Percentiles rank a stretch among this genome's conserved stretches.
These are phyloP conservation scores for Pantherophis guttatus DNA, from an alignment of 2,113 vertebrate species.

Conservation along the genomic window DNA sequence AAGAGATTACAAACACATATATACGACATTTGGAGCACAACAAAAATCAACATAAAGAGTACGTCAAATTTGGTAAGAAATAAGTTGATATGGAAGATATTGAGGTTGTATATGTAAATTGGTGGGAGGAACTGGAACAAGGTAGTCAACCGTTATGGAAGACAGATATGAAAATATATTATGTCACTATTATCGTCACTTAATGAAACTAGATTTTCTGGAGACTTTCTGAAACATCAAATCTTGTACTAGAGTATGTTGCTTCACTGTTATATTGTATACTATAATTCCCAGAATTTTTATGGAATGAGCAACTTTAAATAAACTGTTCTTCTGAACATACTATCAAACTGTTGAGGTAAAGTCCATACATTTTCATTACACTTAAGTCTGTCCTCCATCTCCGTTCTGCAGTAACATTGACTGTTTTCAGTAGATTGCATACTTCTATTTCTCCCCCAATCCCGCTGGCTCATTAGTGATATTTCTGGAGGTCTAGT, in stretches of 20 bases:
- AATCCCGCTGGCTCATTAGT: constrained; percentile 66
- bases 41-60: neutral
- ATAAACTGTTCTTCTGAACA: constrained; percentile 19
- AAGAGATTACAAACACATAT: neutral
- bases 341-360: neutral
- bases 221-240: constrained; percentile 19
- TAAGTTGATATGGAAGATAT: neutral
- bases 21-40: neutral
- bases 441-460: constrained; percentile 64
- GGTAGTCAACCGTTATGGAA: neutral
- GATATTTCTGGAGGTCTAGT: constrained; percentile 74
- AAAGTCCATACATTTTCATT: neutral
- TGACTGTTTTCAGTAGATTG: constrained; percentile 60
- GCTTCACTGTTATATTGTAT: neutral
- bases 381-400: neutral
- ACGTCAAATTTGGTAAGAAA: neutral
- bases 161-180: neutral
- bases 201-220: neutral
- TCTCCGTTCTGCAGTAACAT: constrained; percentile 42
- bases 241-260: neutral
- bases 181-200: neutral
- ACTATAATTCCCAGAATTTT: neutral
- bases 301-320: constrained; percentile 10
- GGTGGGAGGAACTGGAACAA: neutral
- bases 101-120: neutral